These are phyloP conservation scores for Onchidella celtica DNA, from an alignment of 2,888 invertebrate species.

Conservation along the genomic window DNA sequence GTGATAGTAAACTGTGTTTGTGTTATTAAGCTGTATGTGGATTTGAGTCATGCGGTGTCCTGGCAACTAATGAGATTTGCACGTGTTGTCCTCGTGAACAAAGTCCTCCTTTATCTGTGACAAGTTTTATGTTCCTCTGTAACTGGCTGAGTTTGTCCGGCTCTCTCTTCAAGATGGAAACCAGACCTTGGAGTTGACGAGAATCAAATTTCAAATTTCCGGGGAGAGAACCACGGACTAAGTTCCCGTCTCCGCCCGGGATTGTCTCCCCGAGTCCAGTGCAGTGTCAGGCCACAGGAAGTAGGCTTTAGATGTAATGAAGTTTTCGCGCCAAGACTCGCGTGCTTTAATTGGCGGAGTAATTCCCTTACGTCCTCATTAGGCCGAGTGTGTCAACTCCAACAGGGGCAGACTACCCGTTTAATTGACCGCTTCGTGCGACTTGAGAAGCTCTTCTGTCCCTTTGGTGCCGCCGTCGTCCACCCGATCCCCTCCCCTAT, in stretches of 20 bases:
- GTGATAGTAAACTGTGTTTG: too few relatives aligned
- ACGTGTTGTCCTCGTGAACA: too few relatives aligned
- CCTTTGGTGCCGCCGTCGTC: too few relatives aligned
- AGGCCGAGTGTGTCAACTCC: constrained; percentile 23
- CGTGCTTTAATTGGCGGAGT: constrained; percentile 39
- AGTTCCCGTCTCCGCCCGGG: not conserved
- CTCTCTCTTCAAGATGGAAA: too few relatives aligned
- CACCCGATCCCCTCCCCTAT: too few relatives aligned
- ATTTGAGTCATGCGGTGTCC: too few relatives aligned
- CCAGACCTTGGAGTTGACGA: too few relatives aligned
- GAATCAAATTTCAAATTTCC: not conserved
- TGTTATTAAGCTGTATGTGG: too few relatives aligned
- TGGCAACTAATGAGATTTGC: too few relatives aligned
- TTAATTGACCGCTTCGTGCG: constrained; percentile 23
- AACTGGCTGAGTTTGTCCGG: too few relatives aligned
- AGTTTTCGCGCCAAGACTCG: constrained; percentile 20
- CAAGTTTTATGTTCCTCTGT: too few relatives aligned
- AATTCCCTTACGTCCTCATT: constrained; percentile 38
- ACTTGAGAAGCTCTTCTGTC: constrained; percentile 14
- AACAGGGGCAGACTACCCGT: not conserved
- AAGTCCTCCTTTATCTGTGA: too few relatives aligned
- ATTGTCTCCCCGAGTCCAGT: not conserved
- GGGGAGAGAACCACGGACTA: not conserved
- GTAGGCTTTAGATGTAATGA: constrained; percentile 6
- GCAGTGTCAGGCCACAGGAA: not conserved